phyloP scores from a whole-genome alignment of 2,113 vertebrate genomes.

The mouse (Mus musculus) region DNA sequence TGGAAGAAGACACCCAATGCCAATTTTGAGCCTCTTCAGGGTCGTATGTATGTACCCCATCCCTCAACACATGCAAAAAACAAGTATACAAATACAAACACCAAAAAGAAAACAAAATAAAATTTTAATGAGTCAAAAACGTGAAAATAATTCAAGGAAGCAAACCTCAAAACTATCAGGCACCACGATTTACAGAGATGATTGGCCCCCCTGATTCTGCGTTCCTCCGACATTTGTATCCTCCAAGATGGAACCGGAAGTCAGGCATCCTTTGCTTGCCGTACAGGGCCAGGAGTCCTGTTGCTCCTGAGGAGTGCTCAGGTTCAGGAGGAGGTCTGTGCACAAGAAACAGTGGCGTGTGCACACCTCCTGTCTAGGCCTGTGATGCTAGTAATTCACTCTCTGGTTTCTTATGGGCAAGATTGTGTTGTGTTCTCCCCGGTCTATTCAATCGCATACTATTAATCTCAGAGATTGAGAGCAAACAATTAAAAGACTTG shows the following conservation, averaged over 20 bases:
- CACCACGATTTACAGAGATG: not conserved
- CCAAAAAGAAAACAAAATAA: constrained; percentile 1
- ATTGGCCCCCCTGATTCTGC: not conserved
- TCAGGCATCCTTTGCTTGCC: not conserved
- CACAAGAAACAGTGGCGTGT: not conserved
- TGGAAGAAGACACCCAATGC: not conserved
- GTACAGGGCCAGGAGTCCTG: rapidly evolving
- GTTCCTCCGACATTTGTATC: not conserved
- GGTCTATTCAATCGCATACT: not conserved
- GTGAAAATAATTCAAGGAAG: not conserved
- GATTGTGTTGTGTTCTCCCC: not conserved
- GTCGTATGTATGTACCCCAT: too few relatives aligned
- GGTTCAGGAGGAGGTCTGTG: not conserved
- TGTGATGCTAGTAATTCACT: not conserved
- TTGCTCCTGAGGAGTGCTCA: rapidly evolving
- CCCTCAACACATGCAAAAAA: not conserved
- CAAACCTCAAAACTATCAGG: constrained; percentile 1
- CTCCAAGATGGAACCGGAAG: not conserved
- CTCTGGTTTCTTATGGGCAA: not conserved
- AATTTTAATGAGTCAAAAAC: not conserved
- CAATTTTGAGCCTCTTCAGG: not conserved
- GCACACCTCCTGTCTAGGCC: not conserved
- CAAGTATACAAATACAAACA: not conserved
- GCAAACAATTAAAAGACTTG: not conserved
- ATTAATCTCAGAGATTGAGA: not conserved